Percentiles rank a stretch among this genome's conserved stretches.
These are phyloP conservation scores for Lepidocyrtinus sp. DNA, from an alignment of 2,888 invertebrate species.

Conservation along the genomic window DNA sequence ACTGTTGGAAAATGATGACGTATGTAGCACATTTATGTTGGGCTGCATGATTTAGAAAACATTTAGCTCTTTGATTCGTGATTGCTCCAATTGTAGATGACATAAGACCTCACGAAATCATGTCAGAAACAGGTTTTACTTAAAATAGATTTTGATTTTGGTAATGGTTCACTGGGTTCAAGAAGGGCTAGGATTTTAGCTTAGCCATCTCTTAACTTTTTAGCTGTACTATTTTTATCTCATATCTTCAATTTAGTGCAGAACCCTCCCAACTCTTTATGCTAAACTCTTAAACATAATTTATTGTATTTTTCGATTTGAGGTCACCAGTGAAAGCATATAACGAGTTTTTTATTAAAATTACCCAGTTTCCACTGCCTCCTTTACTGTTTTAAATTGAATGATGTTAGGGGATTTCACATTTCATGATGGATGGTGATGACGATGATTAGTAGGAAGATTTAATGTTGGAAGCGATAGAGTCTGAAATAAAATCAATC, in stretches of 20 bases:
- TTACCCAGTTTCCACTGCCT: neutral
- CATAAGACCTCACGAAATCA: neutral
- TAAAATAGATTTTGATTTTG: too few species aligned
- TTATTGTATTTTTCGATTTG: neutral
- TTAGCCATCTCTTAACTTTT: too few species aligned
- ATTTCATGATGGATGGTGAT: slow-evolving; percentile 45
- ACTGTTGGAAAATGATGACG: neutral
- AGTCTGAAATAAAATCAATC: slow-evolving; percentile 47
- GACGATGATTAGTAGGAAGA: slow-evolving; percentile 31
- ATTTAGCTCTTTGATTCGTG: neutral
- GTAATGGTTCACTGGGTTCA: too few species aligned
- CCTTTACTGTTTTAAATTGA: neutral
- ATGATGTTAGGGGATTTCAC: too few species aligned
- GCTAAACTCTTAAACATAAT: neutral
- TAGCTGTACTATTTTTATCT: too few species aligned
- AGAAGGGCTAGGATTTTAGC: too few species aligned
- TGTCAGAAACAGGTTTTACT: neutral
- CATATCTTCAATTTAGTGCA: too few species aligned
- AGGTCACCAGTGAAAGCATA: neutral
- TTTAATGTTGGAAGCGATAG: slow-evolving; percentile 33
- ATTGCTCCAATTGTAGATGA: neutral
- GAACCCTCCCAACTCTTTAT: neutral
- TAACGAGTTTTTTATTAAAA: neutral
- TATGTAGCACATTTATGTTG: neutral
- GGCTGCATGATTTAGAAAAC: too few species aligned